A percentile compares a stretch with the other conserved stretches of the same genome.
Evolutionary conservation across 2,888 invertebrate species (phyloP).

Genomic region (Tiliacea aurago): DNA sequence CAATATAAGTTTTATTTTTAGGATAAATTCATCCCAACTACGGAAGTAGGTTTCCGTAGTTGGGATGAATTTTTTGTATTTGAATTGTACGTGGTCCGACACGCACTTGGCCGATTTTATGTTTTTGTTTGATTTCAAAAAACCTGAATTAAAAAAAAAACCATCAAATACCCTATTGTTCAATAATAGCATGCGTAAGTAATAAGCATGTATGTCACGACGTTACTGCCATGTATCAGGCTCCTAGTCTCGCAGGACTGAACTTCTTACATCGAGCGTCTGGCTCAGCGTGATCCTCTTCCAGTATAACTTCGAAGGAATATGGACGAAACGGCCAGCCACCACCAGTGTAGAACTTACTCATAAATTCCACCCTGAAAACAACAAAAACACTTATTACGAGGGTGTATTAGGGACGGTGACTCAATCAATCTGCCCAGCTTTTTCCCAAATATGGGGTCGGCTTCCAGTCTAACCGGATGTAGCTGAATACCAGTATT

Average conservation of each 20-base stretch:
- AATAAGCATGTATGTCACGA: background rate
- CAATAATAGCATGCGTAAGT: background rate
- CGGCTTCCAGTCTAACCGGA: too few species aligned
- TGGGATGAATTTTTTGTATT: too few species aligned
- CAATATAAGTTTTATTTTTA: too few species aligned
- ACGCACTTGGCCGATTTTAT: too few species aligned
- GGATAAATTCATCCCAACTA: too few species aligned
- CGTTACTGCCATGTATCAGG: background rate
- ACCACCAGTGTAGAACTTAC: conserved; percentile 95
- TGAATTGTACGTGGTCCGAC: too few species aligned
- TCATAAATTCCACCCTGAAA: conserved; percentile 98
- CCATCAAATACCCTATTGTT: background rate
- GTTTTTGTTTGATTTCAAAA: too few species aligned
- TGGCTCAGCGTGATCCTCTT: conserved; percentile 59
- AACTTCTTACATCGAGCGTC: conserved; percentile 73
- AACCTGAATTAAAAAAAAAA: too few species aligned
- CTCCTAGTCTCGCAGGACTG: background rate
- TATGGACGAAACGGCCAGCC: conserved; percentile 93
- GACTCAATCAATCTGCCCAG: too few species aligned
- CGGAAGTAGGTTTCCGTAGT: too few species aligned
- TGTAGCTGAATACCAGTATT: too few species aligned
- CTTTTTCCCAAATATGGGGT: too few species aligned
- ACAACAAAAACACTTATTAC: background rate
- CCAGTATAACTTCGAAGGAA: conserved; percentile 89
- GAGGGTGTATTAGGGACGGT: background rate